phyloP scores from a whole-genome alignment of 2,888 invertebrate species.

The Tanypteryx hageni region DNA sequence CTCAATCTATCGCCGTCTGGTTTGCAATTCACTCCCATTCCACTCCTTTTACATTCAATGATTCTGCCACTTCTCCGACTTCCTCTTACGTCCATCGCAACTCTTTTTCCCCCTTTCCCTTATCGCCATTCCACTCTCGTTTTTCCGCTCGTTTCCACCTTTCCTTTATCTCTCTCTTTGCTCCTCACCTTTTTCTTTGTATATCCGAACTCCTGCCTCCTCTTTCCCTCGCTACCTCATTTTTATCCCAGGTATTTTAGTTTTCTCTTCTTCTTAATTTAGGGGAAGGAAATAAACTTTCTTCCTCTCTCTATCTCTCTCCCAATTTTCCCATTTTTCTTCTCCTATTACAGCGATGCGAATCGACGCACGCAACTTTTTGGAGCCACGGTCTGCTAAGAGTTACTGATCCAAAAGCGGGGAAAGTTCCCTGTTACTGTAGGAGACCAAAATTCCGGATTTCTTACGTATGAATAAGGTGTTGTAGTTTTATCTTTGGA shows the following conservation, averaged over 20 bases:
- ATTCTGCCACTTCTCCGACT: background rate
- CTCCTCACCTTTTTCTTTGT: background rate
- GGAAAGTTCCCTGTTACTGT: no score
- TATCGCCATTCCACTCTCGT: background rate
- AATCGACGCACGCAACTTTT: background rate
- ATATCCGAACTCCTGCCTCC: background rate
- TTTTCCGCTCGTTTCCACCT: background rate
- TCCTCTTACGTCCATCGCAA: background rate
- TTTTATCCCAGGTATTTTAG: background rate
- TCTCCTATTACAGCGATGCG: background rate
- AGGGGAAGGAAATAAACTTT: background rate
- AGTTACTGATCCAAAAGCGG: no score
- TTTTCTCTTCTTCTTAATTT: background rate
- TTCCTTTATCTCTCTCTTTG: background rate
- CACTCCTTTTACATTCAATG: background rate
- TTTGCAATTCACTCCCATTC: background rate
- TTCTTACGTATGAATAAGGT: no score
- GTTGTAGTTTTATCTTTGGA: no score
- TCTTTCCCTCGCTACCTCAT: conserved; percentile 13
- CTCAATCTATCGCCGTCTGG: background rate
- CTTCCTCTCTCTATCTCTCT: background rate
- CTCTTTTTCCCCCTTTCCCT: background rate
- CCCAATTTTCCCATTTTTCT: background rate
- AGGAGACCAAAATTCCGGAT: no score
- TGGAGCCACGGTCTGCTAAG: no score